A percentile compares a stretch with the other conserved stretches of the same genome.
These are phyloP conservation scores for Sibirionetta formosa DNA, from an alignment of 2,797 vertebrate genomes.

Conservation along the genomic window DNA sequence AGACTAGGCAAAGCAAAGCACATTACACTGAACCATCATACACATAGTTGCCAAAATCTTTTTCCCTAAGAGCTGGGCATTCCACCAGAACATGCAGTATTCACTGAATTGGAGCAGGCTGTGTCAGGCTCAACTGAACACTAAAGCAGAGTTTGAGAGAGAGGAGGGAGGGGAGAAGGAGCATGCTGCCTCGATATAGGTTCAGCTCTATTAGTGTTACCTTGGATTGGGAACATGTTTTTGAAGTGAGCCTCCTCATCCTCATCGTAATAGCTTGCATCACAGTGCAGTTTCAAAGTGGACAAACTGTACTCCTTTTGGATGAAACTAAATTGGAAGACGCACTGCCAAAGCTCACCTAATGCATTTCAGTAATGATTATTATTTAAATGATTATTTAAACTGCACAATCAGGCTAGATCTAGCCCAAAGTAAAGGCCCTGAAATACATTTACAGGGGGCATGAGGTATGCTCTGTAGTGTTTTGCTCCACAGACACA, in stretches of 20 bases:
- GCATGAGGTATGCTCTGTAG: fast-evolving
- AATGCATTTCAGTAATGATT: neutral
- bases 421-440: neutral
- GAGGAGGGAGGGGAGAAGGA: neutral
- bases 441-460: neutral
- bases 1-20: neutral
- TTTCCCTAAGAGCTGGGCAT: neutral
- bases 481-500: neutral
- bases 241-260: neutral
- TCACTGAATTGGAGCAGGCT: neutral
- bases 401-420: neutral
- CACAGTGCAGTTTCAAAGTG: fast-evolving
- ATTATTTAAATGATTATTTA: neutral
- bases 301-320: neutral
- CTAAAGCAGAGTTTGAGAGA: neutral
- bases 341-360: neutral
- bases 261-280: neutral
- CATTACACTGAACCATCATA: neutral
- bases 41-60: neutral
- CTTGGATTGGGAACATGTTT: neutral
- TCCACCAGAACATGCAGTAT: neutral
- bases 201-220: neutral
- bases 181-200: neutral
- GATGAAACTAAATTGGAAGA: neutral
- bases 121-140: neutral